Conservation (phyloP, 2,113 vertebrate species). For the Cervus canadensis region DNA sequence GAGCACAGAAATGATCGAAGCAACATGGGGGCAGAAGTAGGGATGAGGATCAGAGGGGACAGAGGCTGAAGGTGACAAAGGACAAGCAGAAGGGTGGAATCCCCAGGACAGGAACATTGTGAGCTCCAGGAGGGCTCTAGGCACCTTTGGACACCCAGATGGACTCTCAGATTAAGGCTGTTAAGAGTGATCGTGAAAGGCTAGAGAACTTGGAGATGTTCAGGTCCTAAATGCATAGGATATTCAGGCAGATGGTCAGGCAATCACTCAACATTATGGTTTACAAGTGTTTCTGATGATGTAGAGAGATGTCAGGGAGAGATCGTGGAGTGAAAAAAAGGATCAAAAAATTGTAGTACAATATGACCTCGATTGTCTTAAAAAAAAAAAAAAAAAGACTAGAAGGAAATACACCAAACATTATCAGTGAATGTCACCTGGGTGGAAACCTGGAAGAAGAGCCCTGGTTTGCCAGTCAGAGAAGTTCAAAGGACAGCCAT, state of each 20-base stretch:
- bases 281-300: conserved; percentile 18
- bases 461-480: not conserved
- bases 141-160: not conserved
- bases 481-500: not conserved
- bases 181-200: not conserved
- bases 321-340: not conserved
- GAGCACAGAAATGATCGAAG: not conserved
- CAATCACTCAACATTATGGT: not conserved
- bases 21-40: not conserved
- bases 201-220: not conserved
- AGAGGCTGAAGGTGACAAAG: not conserved
- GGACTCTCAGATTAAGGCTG: not conserved
- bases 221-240: not conserved
- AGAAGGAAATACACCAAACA: not conserved
- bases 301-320: not conserved
- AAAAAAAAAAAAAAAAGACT: not conserved
- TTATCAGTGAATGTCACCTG: not conserved
- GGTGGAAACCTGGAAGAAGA: not conserved
- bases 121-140: not conserved
- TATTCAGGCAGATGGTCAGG: not conserved
- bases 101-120: not conserved
- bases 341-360: not conserved
- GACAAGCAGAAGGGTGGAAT: not conserved
- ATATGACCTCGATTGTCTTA: not conserved
- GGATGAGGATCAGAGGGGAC: not conserved